Base-by-base conservation (phyloP, 2,113 vertebrate species). In the Enhydra lutris region DNA sequence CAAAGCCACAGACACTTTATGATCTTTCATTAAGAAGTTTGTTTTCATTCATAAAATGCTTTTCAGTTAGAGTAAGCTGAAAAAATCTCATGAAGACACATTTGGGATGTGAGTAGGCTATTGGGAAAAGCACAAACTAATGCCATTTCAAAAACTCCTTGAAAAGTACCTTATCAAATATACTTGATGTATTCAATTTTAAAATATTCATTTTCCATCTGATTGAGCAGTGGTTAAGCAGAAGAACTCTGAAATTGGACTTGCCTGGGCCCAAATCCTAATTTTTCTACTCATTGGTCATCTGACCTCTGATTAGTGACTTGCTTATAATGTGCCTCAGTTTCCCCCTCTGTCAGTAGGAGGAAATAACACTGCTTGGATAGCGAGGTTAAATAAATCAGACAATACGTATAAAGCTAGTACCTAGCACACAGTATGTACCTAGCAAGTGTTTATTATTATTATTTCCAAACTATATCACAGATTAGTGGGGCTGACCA, bases 21-120 rank as follows among this genome's bases (percentile, higher is more conserved):
- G 76, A 20, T 93, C 83, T 92, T 93, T 88, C 63, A 84, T 88
- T 95, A 88, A 96, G 52, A 95, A 76, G 71, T 88, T 94, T 92
- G 42, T 52, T 84, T 97, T 83, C 74, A 57, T 26, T 94, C 80
- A 86, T 89, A 67, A 91, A 85, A 76, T 82, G 78, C 31, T 98
- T 97, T 92, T 88, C 39, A 82, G n/a, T 92, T 97, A 95, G 31
- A 91, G 45, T 47, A 95, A 92, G 59, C 78, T 92, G 31, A 71
- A 86, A 96, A 96, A 89, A 93, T 52, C 52, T 65, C 9, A 69
- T 7, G 63, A 94, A 80, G 45, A 59, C 29, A 71, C 59, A 57
- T 71, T 47, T 81, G 63, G 79, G 76, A n/a, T 67, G 17, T 67
- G 18, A 79, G 26, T 52, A 76, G 0, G 4, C 57, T 61, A 42